Conservation (phyloP, 2,797 vertebrate species). For the Pygocentrus nattereri region DNA sequence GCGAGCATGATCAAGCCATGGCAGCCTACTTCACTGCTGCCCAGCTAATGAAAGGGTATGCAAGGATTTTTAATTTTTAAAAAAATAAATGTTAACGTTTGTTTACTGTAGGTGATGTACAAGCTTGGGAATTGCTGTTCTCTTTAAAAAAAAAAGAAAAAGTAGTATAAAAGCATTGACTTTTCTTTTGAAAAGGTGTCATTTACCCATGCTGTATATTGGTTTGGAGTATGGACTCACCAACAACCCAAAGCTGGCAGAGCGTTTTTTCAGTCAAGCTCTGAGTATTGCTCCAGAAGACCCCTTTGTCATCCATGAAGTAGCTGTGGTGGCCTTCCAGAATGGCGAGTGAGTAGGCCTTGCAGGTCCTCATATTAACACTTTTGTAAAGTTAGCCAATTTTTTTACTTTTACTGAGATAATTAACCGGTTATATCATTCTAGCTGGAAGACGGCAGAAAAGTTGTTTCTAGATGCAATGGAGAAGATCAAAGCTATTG, state of each 20-base stretch:
- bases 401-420: neutral
- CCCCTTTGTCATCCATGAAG: constrained; percentile 98
- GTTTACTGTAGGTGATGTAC: neutral
- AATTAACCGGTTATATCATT: constrained; percentile 29
- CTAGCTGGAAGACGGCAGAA: constrained; percentile 97
- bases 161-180: too few relatives aligned
- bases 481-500: constrained; percentile 99
- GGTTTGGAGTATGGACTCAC: constrained; percentile 97
- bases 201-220: constrained; percentile 98
- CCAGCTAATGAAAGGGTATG: constrained; percentile 98
- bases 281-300: constrained; percentile 97
- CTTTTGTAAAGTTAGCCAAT: neutral
- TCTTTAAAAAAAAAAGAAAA: neutral
- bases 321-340: constrained; percentile 98
- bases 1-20: constrained; percentile 99
- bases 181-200: constrained; percentile 82
- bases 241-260: constrained; percentile 98
- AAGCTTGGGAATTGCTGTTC: neutral
- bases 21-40: constrained; percentile 98
- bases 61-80: constrained; percentile 3
- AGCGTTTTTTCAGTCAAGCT: constrained; percentile 98
- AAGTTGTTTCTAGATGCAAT: constrained; percentile 97
- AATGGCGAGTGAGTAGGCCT: constrained; percentile 93
- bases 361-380: neutral
- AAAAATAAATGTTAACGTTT: neutral